A percentile compares a stretch with the other conserved stretches of the same genome.
These are phyloP conservation scores for Melieria picta DNA, from an alignment of 2,888 invertebrate genomes.

Conservation along the genomic window DNA sequence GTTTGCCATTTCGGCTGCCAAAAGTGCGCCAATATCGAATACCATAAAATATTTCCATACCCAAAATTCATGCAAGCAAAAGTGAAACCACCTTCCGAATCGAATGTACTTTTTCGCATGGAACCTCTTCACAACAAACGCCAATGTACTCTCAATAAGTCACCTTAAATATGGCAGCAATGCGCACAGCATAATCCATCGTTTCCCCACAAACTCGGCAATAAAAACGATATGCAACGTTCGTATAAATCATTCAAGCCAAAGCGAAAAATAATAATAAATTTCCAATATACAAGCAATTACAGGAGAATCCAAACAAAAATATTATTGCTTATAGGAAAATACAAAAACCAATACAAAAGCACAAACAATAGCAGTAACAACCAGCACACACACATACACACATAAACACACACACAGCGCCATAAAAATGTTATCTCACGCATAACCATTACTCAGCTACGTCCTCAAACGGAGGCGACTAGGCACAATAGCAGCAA, in stretches of 20 bases:
- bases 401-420: not conserved
- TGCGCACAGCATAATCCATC: not conserved
- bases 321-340: not conserved
- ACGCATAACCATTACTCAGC: constrained; percentile 1
- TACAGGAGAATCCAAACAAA: constrained; percentile 3
- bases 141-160: not conserved
- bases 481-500: no score
- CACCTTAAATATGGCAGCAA: constrained; percentile 11
- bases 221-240: not conserved
- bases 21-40: no score
- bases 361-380: no score
- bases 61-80: no score
- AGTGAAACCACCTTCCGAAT: no score
- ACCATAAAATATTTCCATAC: no score
- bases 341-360: no score
- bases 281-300: not conserved
- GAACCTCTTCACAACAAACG: not conserved
- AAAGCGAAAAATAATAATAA: not conserved
- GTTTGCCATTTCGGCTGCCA: no score
- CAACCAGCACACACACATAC: no score
- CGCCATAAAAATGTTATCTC: not conserved
- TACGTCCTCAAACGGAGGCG: constrained; percentile 3
- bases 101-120: no score
- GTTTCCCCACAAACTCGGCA: constrained; percentile 3
- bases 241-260: constrained; percentile 18